Base-by-base conservation (phyloP, 2,113 vertebrate species). In the Nesospiza acunhae region DNA sequence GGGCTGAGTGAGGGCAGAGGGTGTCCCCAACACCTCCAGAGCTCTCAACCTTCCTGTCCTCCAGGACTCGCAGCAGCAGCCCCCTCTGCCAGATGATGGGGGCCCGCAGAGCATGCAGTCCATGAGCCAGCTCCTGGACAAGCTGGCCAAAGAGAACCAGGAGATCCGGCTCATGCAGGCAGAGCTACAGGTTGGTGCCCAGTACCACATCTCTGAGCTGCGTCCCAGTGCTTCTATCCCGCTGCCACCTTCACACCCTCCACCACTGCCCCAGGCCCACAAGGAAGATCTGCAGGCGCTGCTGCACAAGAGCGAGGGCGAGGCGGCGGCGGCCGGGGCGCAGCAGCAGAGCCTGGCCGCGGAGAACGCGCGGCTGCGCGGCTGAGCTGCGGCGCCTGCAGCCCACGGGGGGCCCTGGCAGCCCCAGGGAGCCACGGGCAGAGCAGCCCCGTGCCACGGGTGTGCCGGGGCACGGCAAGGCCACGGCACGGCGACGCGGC, bases 81-180 rank as follows among this genome's bases (percentile, higher is more conserved):
- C 52, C 19, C 66, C 10, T 7, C 10, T 7, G 0, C 22, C 56
- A 1, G 46, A 68, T 4, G 7, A 78, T 0, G 84, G 73, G 12
- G 89, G 87, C 10, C 35, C 86, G 1, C 96, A 75, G 60, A 97
- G 79, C 30, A 7, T 98, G 33, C 95, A 98, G 55, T 95, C 95
- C 27, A 74, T 98, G 96, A 97, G 96, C 53, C 95, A 98, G 8
- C 97, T 99, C 58, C 95, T 99, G 60, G 98, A 98, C 95, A 98
- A 97, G 82, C 92, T 99, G 58, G 98, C 97, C 75, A 98, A 98
- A 91, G 99, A 98, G 94, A 98, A 97, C 91, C 96, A 98, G 92
- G 98, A 98, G 62, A 98, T 99, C 73, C 96, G 98, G 81, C 93
- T 98, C 28, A 96, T 99, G 87, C 98, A 99, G 91, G 98, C 98